A percentile compares a stretch with the other conserved stretches of the same genome.
These are phyloP conservation scores for Pseudomugil tenellus DNA, from an alignment of 2,797 vertebrate genomes.

Conservation along the genomic window DNA sequence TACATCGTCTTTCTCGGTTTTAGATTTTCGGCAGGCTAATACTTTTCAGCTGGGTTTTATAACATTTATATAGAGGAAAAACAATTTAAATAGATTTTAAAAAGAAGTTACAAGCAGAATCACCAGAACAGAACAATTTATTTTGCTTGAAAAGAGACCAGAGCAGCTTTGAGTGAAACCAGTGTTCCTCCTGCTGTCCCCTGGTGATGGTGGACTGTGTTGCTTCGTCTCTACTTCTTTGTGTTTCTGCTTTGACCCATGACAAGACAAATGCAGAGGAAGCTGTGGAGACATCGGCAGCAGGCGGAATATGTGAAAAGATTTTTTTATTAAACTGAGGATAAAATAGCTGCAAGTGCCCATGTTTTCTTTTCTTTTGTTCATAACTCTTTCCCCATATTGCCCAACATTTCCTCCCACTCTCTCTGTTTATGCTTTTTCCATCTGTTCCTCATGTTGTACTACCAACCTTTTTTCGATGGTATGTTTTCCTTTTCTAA, in stretches of 20 bases:
- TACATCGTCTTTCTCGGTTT: slow-evolving; percentile 55
- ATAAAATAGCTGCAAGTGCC: slow-evolving; percentile 48
- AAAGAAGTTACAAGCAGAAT: slow-evolving; percentile 48
- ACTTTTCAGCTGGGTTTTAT: slow-evolving; percentile 62
- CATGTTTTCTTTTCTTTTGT: slow-evolving; percentile 59
- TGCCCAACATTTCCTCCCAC: slow-evolving; percentile 36
- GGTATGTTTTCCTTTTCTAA: slow-evolving; percentile 16
- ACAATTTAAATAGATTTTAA: slow-evolving; percentile 34
- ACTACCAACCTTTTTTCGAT: slow-evolving; percentile 36
- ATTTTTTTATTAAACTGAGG: slow-evolving; percentile 42
- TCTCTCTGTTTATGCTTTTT: slow-evolving; percentile 28
- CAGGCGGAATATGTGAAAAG: slow-evolving; percentile 46
- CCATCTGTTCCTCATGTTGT: slow-evolving; percentile 41
- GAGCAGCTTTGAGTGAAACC: slow-evolving; percentile 71
- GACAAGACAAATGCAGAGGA: slow-evolving; percentile 47
- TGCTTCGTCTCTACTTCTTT: slow-evolving; percentile 55
- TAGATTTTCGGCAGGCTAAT: slow-evolving; percentile 62
- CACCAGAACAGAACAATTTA: slow-evolving; percentile 72
- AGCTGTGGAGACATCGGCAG: slow-evolving; percentile 47
- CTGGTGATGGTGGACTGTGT: slow-evolving; percentile 50
- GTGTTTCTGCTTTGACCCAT: slow-evolving; percentile 65
- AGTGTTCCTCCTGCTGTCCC: slow-evolving; percentile 59
- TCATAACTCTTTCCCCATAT: slow-evolving; percentile 50
- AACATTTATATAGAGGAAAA: slow-evolving; percentile 59
- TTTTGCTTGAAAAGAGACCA: slow-evolving; percentile 71